These are phyloP conservation scores for Ceryle rudis DNA, from an alignment of 2,797 vertebrate species.

Conservation along the genomic window DNA sequence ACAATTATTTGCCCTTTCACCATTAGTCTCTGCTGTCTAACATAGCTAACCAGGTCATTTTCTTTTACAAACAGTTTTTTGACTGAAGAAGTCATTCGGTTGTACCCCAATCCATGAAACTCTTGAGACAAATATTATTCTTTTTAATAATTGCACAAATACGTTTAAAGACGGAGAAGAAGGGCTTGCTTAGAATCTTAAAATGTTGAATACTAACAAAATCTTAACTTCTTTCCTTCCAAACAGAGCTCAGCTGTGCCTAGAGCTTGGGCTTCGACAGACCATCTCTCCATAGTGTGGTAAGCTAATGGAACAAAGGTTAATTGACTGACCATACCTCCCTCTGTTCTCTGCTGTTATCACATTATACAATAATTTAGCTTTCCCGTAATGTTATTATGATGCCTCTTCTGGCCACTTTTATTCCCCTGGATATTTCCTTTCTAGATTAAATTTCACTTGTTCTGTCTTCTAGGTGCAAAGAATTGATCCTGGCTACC, in stretches of 20 bases:
- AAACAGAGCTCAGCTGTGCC: conserved; percentile 92
- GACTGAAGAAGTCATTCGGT: neutral
- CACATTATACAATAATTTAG: neutral
- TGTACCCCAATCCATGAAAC: neutral
- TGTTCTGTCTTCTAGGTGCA: conserved; percentile 86
- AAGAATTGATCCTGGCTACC: conserved; percentile 93
- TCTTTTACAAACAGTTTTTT: neutral
- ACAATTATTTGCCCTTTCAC: neutral
- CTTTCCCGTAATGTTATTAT: neutral
- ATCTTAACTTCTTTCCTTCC: neutral
- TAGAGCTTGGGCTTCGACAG: conserved; percentile 95
- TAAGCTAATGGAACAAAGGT: conserved; percentile 72
- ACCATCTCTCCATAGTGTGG: conserved; percentile 98
- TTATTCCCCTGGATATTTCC: neutral
- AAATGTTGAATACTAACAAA: neutral
- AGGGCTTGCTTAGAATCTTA: neutral
- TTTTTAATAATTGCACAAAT: neutral
- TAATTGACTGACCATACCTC: neutral
- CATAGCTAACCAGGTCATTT: neutral
- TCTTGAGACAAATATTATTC: neutral
- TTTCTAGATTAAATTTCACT: neutral
- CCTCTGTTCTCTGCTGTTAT: neutral
- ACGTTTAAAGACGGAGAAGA: neutral
- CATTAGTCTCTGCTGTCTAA: neutral
- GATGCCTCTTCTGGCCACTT: neutral